Evolutionary conservation across 2,113 vertebrate species (phyloP).

Genomic region (Mustela nigripes): DNA sequence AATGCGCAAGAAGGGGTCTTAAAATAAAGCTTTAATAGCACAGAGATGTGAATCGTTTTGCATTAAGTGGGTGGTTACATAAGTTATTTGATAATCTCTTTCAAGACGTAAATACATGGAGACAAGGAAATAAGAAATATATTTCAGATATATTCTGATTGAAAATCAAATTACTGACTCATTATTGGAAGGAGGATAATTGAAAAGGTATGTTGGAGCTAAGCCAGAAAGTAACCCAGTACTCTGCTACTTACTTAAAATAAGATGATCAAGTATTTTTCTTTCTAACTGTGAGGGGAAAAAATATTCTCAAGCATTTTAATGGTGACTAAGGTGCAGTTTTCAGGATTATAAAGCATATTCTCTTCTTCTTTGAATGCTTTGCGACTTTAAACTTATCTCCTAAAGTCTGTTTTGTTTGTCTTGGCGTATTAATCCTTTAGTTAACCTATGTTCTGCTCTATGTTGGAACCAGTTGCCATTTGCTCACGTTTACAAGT

Average conservation of each 20-base stretch:
- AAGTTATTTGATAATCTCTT: conserved; percentile 25
- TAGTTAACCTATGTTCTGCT: not conserved
- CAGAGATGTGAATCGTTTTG: not conserved
- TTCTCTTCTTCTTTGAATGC: not conserved
- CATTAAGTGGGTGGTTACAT: conserved; percentile 1
- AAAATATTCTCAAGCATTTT: not conserved
- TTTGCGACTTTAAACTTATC: not conserved
- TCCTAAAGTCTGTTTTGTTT: not conserved
- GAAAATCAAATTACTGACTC: not conserved
- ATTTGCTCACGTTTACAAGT: not conserved
- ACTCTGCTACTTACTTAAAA: not conserved
- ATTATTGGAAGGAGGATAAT: not conserved
- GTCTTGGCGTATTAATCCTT: not conserved
- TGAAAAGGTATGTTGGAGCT: not conserved
- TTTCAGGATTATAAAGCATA: not conserved
- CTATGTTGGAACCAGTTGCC: not conserved
- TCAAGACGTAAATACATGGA: not conserved
- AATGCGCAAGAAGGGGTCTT: not conserved
- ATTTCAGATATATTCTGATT: conserved; percentile 21
- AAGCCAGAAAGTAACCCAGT: not conserved
- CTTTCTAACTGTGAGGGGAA: not conserved
- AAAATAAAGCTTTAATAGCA: conserved; percentile 24
- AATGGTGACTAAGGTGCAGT: not conserved
- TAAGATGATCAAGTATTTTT: not conserved
- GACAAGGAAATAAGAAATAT: conserved; percentile 19